Conservation (phyloP, 2,797 vertebrate species). For the Lacerta agilis region DNA sequence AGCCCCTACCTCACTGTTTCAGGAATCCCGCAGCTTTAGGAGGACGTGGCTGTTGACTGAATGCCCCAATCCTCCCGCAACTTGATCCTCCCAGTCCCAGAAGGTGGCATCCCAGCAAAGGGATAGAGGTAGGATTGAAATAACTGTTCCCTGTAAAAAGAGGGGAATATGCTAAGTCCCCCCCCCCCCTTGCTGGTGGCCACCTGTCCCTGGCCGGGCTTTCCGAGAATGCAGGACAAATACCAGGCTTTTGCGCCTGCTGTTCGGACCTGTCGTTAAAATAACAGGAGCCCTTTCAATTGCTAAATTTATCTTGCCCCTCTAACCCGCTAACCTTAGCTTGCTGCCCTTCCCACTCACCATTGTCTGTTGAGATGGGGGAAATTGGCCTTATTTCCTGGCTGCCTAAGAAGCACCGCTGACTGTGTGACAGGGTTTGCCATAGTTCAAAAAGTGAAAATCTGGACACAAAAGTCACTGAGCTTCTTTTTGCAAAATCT, state of each 20-base stretch:
- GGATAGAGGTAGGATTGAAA: conserved; percentile 62
- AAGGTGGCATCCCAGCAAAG: conserved; percentile 18
- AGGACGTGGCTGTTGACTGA: neutral
- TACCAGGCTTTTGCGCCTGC: conserved; percentile 38
- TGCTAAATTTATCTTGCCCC: conserved; percentile 73
- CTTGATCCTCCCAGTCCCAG: conserved; percentile 15
- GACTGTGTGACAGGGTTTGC: too few species aligned
- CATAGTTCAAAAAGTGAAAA: too few species aligned
- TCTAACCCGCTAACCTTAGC: conserved; percentile 44
- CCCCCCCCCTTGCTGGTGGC: conserved; percentile 10
- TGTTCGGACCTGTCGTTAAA: conserved; percentile 68
- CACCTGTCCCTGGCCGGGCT: conserved; percentile 69
- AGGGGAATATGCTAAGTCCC: conserved; percentile 53
- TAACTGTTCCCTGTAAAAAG: conserved; percentile 29
- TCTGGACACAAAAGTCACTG: too few species aligned
- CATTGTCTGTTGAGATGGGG: neutral
- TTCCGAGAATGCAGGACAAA: conserved; percentile 21
- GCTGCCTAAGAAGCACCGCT: neutral
- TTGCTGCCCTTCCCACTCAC: neutral
- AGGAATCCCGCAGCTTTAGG: conserved; percentile 17
- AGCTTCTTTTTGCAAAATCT: too few species aligned
- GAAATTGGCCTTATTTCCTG: neutral
- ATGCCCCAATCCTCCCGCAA: conserved; percentile 10
- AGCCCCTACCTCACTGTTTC: conserved; percentile 23
- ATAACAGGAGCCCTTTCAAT: conserved; percentile 74